Conservation (phyloP, 2,888 invertebrate species). For the Oscheius sp. region DNA sequence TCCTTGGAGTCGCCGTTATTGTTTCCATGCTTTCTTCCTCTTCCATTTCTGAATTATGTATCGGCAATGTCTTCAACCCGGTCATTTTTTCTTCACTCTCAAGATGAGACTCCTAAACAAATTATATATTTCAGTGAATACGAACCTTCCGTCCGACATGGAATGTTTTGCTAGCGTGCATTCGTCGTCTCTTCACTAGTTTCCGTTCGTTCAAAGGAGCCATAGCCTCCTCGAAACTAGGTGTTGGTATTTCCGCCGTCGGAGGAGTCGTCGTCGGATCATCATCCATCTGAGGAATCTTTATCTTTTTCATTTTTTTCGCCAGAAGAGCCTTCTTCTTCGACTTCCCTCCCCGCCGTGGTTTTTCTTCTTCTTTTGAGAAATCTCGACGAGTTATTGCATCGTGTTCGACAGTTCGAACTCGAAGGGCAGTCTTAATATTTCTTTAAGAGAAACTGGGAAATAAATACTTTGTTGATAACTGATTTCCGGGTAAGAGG, state of each 20-base stretch:
- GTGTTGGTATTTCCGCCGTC: slow-evolving; percentile 5
- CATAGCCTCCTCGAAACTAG: slow-evolving; percentile 11
- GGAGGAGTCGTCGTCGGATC: slow-evolving; percentile 3
- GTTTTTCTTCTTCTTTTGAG: background rate
- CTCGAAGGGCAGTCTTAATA: slow-evolving; percentile 18
- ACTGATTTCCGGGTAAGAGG: background rate
- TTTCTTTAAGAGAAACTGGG: background rate
- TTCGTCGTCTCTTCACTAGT: background rate
- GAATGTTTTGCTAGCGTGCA: slow-evolving; percentile 21
- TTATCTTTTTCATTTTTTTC: background rate
- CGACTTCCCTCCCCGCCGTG: background rate
- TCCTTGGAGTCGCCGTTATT: background rate
- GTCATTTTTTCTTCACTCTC: background rate
- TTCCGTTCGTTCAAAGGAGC: background rate
- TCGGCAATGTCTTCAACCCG: background rate
- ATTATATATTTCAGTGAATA: background rate
- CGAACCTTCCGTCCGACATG: slow-evolving; percentile 8
- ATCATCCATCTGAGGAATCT: slow-evolving; percentile 5
- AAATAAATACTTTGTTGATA: background rate
- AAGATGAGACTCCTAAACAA: background rate
- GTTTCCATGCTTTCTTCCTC: slow-evolving; percentile 1
- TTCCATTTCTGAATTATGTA: background rate
- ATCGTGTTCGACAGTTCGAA: slow-evolving; percentile 13
- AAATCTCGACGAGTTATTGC: background rate
- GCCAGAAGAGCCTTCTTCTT: background rate